phyloP scores from a whole-genome alignment of 2,797 vertebrate genomes.

The Ctenopoma multispine region DNA sequence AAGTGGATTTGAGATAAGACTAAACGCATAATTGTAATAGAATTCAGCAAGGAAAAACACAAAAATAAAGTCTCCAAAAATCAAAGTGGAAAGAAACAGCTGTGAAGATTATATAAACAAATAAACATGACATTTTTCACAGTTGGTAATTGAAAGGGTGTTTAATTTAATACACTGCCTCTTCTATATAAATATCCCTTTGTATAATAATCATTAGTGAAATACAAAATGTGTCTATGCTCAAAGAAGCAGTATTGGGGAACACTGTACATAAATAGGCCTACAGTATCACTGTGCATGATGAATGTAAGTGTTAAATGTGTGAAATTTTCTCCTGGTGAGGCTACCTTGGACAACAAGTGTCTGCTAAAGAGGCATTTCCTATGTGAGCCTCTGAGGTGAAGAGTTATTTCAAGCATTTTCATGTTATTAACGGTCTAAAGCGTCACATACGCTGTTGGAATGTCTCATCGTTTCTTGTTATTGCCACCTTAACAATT shows the following conservation, averaged over 20 bases:
- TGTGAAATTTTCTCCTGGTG: neutral
- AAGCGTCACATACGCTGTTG: neutral
- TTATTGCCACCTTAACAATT: neutral
- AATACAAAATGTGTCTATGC: neutral
- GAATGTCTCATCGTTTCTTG: neutral
- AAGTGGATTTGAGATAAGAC: slow-evolving; percentile 28
- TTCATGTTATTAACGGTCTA: neutral
- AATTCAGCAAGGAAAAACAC: slow-evolving; percentile 1
- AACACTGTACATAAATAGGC: neutral
- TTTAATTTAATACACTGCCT: neutral
- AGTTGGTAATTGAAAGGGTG: slow-evolving; percentile 3
- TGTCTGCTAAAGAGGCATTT: neutral
- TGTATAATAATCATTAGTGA: neutral
- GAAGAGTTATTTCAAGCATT: neutral
- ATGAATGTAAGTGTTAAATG: neutral
- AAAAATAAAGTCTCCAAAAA: neutral
- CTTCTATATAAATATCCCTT: neutral
- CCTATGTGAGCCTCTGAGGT: neutral
- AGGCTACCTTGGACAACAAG: neutral
- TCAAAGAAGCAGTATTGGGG: neutral
- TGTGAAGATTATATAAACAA: slow-evolving; percentile 4
- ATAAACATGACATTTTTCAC: neutral
- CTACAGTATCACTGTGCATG: neutral
- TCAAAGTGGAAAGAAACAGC: neutral
- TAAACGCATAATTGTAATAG: neutral